These are phyloP conservation scores for Poeciliopsis turrubarensis DNA, from an alignment of 2,113 vertebrate species.

Conservation along the genomic window DNA sequence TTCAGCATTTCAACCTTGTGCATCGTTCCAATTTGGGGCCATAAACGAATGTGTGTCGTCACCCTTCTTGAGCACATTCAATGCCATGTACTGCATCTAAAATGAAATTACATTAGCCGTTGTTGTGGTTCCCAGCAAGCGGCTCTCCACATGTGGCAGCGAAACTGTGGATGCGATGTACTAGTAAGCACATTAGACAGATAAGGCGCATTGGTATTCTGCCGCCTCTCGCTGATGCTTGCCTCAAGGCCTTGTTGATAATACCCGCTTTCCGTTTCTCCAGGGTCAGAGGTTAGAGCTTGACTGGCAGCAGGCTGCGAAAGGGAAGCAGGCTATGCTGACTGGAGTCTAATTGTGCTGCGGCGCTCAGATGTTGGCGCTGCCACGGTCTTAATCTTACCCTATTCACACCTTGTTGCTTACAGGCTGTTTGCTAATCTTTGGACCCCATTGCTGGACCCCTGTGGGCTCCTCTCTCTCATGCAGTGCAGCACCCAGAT, in stretches of 20 bases:
- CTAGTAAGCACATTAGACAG: slow-evolving; percentile 51
- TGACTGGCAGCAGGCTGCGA: slow-evolving; percentile 74
- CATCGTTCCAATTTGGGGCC: slow-evolving; percentile 32
- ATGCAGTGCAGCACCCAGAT: slow-evolving; percentile 30
- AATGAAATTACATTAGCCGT: slow-evolving; percentile 63
- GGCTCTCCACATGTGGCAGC: slow-evolving; percentile 21
- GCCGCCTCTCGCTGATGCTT: slow-evolving; percentile 21
- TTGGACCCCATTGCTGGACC: slow-evolving; percentile 39
- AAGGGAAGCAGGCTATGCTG: slow-evolving; percentile 60
- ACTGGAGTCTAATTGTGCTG: slow-evolving; percentile 65
- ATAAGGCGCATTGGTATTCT: slow-evolving; percentile 69
- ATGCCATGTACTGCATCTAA: slow-evolving; percentile 22
- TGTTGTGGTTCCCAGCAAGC: slow-evolving; percentile 32
- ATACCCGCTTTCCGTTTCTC: slow-evolving; percentile 40
- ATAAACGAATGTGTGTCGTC: slow-evolving; percentile 49
- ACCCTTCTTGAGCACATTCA: slow-evolving; percentile 46
- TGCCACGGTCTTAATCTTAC: slow-evolving; percentile 40
- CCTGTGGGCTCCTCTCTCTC: slow-evolving; percentile 14
- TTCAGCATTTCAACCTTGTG: slow-evolving; percentile 39
- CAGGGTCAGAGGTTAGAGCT: slow-evolving; percentile 63
- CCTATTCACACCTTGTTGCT: slow-evolving; percentile 19
- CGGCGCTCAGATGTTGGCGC: background rate
- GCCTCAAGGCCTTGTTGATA: slow-evolving; percentile 49
- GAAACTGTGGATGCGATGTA: slow-evolving; percentile 40
- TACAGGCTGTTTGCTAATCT: slow-evolving; percentile 60